Evolutionary conservation across 2,113 vertebrate genomes (phyloP).

Genomic region (Butorides virescens): DNA sequence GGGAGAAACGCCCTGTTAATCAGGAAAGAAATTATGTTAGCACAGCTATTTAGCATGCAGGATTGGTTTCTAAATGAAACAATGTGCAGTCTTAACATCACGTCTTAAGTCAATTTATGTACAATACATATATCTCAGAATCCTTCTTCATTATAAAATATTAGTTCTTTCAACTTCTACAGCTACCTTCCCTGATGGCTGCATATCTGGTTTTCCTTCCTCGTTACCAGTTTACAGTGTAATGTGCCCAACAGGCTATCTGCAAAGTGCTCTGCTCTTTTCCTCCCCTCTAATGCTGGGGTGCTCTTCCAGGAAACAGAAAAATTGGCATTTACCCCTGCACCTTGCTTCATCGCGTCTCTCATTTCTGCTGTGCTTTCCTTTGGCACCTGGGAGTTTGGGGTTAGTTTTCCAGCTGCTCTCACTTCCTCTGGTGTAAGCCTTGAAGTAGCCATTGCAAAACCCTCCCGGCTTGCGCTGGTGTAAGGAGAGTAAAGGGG

Average conservation of each 20-base stretch:
- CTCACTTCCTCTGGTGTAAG: background rate
- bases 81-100: background rate
- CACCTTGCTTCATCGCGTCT: background rate
- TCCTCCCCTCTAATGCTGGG: background rate
- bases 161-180: background rate
- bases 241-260: background rate
- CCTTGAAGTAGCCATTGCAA: background rate
- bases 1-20: background rate
- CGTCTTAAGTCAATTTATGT: background rate
- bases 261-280: background rate
- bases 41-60: slow-evolving; percentile 1
- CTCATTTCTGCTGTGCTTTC: background rate
- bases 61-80: background rate
- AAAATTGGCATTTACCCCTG: background rate
- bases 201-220: background rate
- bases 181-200: background rate
- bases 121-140: background rate
- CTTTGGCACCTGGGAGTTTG: background rate
- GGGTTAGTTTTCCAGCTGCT: background rate
- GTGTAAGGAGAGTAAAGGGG: background rate
- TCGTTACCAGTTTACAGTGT: background rate
- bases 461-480: rapidly evolving
- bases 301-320: background rate
- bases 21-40: background rate
- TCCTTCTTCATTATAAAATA: background rate